Base-by-base conservation (phyloP, 2,113 vertebrate genomes). In the Colius striatus region DNA sequence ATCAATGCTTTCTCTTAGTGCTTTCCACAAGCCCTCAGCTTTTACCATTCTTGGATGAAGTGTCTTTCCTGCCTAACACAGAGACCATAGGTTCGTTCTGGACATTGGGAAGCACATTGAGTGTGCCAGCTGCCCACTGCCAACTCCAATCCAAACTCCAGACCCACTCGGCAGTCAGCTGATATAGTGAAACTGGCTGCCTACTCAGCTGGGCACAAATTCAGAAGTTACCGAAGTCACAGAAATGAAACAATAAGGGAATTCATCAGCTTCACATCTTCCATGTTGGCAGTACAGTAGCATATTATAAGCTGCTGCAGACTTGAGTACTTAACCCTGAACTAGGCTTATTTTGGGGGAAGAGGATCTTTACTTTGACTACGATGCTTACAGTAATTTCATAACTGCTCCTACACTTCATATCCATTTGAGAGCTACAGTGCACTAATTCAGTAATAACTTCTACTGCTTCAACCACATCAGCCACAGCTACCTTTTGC, bases 21-120 rank as follows among this genome's bases (percentile, higher is more conserved):
- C 41, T 51, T 76, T 55, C 63, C n/a, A 30, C 26, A 76, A 74
- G 27, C 15, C 32, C 51, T 6, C 38, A 66, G n/a, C 21, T 76
- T 65, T 50, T 57, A 32, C 12, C 48, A 27, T 41, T 26, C 53
- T 68, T 51, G 16, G 23, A 51, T 6, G 50, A 58, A 51, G 29
- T 0, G 2, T 27, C 48, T 25, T 51, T 12, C 61, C 45, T 43
- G 27, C 11, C 22, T 48, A 63, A 23, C 6, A 38, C 2, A 13
- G 26, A 41, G 8, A 10, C 12, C 1, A 0, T 17, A 3, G 22
- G 16, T 20, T 34, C 1, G 0, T 22, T 47, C 17, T 1, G 4
- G 54, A 23, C 18, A 47, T 6, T 1, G 4, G 43, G 43, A 71
- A 62, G 65, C 34, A 18, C 0, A 12, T 11, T 19, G 55, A 41